Evolutionary conservation across 1,140 invertebrate species (phyloP).

Genomic region (Propsilocerus akamusi): DNA sequence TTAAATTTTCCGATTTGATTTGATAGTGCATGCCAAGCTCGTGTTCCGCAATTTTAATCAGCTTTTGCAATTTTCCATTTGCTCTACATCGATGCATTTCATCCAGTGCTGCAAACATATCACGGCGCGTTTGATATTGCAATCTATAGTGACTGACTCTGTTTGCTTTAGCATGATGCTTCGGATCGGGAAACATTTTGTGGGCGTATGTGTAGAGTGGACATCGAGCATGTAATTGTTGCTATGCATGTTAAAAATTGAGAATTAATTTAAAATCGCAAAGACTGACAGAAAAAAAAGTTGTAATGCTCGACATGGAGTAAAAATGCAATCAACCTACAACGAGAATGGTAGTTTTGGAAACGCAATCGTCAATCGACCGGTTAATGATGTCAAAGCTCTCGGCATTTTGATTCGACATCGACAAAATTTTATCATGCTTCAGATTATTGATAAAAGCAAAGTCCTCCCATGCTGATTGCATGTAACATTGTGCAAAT

Average conservation of each 20-base stretch:
- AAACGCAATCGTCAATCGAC: not conserved
- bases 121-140: not conserved
- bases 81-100: not conserved
- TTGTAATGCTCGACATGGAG: no score
- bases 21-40: not conserved
- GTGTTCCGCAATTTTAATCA: not conserved
- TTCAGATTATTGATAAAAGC: not conserved
- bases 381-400: not conserved
- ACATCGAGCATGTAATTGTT: not conserved
- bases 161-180: not conserved
- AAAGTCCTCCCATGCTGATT: not conserved
- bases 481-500: not conserved
- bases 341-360: not conserved
- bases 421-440: not conserved
- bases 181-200: not conserved
- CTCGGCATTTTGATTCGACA: not conserved
- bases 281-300: no score
- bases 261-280: no score
- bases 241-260: no score
- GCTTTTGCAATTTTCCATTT: not conserved
- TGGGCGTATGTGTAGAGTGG: not conserved
- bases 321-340: not conserved
- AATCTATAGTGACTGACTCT: not conserved
- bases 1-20: not conserved
- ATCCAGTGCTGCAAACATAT: not conserved